phyloP scores from a whole-genome alignment of 2,797 vertebrate genomes.

The Gambusia yucatana region DNA sequence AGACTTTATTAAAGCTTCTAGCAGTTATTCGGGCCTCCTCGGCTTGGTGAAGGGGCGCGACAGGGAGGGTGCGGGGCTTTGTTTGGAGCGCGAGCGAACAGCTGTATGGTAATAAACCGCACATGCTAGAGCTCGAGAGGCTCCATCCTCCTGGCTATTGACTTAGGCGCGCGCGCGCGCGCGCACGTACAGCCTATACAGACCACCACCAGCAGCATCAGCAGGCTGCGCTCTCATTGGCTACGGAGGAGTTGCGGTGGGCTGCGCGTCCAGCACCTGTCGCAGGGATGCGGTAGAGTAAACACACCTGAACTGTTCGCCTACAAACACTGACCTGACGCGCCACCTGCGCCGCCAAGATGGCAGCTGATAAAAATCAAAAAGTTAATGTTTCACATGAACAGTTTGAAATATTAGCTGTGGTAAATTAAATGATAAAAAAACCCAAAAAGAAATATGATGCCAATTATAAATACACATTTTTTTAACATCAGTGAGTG shows the following conservation, averaged over 20 bases:
- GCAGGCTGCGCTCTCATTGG: constrained; percentile 39
- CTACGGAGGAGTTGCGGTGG: constrained; percentile 27
- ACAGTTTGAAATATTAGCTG: not conserved
- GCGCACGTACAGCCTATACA: not conserved
- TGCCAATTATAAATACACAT: not conserved
- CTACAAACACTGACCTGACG: not conserved
- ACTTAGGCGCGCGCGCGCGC: constrained; percentile 43
- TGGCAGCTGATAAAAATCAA: not conserved
- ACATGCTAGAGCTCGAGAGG: constrained; percentile 73
- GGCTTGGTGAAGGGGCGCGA: constrained; percentile 14
- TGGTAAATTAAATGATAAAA: no score
- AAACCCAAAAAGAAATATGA: not conserved
- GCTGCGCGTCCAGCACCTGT: constrained; percentile 63
- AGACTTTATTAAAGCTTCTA: constrained; percentile 13
- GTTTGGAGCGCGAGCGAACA: constrained; percentile 76
- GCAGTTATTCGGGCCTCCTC: constrained; percentile 47
- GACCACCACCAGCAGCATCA: not conserved
- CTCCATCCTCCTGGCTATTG: constrained; percentile 66
- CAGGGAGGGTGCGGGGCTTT: constrained; percentile 36
- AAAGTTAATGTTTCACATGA: not conserved
- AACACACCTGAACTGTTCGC: constrained; percentile 52
- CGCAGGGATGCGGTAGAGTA: constrained; percentile 41
- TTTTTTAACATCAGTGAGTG: not conserved
- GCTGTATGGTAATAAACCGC: constrained; percentile 87
- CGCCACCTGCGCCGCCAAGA: not conserved